These are phyloP conservation scores for Mechanitis messenoides DNA, from an alignment of 2,888 invertebrate genomes.

Conservation along the genomic window DNA sequence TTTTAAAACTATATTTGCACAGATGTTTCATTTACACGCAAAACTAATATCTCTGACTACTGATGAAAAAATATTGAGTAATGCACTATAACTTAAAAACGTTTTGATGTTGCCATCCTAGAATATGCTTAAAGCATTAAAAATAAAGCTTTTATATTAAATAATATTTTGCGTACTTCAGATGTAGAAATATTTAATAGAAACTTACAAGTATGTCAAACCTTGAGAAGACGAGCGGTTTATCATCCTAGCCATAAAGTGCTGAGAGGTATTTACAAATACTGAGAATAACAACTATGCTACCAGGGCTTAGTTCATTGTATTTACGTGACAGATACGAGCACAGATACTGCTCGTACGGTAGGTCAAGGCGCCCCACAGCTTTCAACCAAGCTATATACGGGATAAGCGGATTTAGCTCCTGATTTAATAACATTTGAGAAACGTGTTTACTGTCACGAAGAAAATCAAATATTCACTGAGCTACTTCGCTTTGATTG, in stretches of 20 bases:
- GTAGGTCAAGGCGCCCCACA: constrained; percentile 68
- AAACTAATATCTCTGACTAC: constrained; percentile 42
- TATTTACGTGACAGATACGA: constrained; percentile 72
- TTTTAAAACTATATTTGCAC: constrained; percentile 43
- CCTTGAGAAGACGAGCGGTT: too few species aligned
- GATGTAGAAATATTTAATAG: too few species aligned
- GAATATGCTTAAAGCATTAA: too few species aligned
- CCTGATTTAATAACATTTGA: constrained; percentile 47
- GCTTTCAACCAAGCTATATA: constrained; percentile 69
- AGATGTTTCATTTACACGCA: constrained; percentile 50
- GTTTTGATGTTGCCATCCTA: constrained; percentile 22
- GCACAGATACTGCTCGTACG: constrained; percentile 39
- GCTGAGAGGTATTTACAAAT: constrained; percentile 59
- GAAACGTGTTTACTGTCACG: constrained; percentile 51
- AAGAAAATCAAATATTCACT: constrained; percentile 42
- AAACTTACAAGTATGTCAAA: too few species aligned
- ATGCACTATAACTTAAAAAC: constrained; percentile 37
- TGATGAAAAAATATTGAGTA: constrained; percentile 45
- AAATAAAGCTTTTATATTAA: too few species aligned
- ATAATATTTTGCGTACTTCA: too few species aligned
- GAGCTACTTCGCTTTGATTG: constrained; percentile 55
- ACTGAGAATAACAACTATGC: constrained; percentile 55
- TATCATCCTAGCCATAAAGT: too few species aligned
- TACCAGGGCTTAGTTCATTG: constrained; percentile 68
- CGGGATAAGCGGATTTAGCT: constrained; percentile 59